Evolutionary conservation across 2,113 vertebrate species (phyloP).

Genomic region (Clarias gariepinus): DNA sequence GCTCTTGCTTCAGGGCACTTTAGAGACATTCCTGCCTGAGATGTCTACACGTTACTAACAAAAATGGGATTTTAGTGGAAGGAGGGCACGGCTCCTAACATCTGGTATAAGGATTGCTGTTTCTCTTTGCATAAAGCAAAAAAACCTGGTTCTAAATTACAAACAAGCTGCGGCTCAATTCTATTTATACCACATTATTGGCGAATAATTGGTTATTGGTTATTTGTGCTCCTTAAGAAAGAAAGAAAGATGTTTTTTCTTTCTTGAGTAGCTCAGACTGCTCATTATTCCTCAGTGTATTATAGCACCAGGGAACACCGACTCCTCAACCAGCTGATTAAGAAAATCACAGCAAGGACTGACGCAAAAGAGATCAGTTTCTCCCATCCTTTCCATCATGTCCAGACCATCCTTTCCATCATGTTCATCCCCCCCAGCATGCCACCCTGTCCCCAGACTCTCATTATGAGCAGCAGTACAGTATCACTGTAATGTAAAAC

Average conservation of each 20-base stretch:
- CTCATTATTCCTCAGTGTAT: not conserved
- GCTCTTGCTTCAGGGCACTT: not conserved
- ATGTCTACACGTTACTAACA: not conserved
- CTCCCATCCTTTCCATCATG: not conserved
- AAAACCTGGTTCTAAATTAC: not conserved
- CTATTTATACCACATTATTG: not conserved
- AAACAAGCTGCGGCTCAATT: not conserved
- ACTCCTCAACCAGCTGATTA: constrained; percentile 3
- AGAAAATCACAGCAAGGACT: not conserved
- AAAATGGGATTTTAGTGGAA: not conserved
- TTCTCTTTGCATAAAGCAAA: not conserved
- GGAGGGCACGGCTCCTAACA: not conserved
- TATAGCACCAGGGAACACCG: not conserved
- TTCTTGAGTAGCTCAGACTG: not conserved
- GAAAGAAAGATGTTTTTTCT: not conserved
- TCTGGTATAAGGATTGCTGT: not conserved
- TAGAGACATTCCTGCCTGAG: not conserved
- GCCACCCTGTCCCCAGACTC: constrained; percentile 1
- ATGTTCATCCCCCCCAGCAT: not conserved
- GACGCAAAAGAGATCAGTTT: not conserved
- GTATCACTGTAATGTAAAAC: constrained; percentile 22
- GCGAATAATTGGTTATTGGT: not conserved
- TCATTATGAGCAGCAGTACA: not conserved
- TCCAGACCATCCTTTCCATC: not conserved
- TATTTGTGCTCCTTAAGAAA: not conserved